A percentile compares a stretch with the other conserved stretches of the same genome.
Conservation (phyloP, 2,888 invertebrate species). For the Ornithoptera alexandrae region DNA sequence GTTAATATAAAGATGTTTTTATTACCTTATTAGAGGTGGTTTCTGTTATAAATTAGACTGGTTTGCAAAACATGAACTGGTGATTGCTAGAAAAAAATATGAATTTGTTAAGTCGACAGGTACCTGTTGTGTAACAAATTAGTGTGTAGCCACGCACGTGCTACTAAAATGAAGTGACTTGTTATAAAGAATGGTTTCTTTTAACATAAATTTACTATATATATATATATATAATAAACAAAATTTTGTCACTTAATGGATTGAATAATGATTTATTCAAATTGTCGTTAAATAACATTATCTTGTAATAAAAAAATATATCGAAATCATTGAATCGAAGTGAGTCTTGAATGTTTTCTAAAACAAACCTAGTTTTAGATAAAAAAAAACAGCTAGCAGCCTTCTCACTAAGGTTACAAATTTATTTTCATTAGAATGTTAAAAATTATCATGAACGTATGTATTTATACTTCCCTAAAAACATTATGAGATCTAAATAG, state of each 20-base stretch:
- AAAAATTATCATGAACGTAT: neutral
- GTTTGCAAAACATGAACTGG: conserved; percentile 17
- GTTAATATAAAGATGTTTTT: neutral
- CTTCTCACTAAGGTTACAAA: too few species aligned
- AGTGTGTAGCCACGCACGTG: conserved; percentile 16
- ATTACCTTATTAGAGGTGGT: neutral
- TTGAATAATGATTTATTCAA: too few species aligned
- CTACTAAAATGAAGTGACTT: conserved; percentile 7
- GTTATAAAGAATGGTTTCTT: neutral
- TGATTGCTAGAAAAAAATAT: conserved; percentile 19
- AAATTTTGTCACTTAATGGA: neutral
- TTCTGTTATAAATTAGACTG: conserved; percentile 5
- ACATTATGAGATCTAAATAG: neutral
- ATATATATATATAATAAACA: conserved; percentile 50
- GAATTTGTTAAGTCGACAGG: conserved; percentile 7
- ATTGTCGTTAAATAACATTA: too few species aligned
- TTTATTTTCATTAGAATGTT: neutral
- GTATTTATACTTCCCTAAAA: neutral
- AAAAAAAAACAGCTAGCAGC: too few species aligned
- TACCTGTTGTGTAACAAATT: conserved; percentile 17
- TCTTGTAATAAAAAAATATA: too few species aligned
- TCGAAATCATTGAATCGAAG: too few species aligned
- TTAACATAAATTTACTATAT: conserved; percentile 36
- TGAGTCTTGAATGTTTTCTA: too few species aligned
- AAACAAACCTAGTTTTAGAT: too few species aligned